Conservation (phyloP, 2,888 invertebrate species). For the Patella depressa region DNA sequence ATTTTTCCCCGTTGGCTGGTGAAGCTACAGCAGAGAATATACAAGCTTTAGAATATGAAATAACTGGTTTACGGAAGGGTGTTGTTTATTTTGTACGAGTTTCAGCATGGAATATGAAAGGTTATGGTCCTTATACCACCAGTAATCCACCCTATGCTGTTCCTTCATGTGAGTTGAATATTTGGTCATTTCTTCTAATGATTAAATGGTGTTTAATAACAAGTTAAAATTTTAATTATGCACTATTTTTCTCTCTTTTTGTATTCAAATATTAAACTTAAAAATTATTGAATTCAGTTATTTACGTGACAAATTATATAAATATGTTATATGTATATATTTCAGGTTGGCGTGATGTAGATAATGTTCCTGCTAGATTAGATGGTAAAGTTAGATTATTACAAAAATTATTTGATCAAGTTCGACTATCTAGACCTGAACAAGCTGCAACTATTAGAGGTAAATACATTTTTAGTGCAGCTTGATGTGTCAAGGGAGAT, state of each 20-base stretch:
- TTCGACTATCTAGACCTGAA: slow-evolving; percentile 77
- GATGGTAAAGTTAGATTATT: slow-evolving; percentile 81
- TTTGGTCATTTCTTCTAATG: too few species aligned
- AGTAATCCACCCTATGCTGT: slow-evolving; percentile 88
- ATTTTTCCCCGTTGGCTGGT: slow-evolving; percentile 86
- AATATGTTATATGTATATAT: not conserved
- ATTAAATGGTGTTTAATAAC: too few species aligned
- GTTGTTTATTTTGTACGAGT: slow-evolving; percentile 90
- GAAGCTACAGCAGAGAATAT: slow-evolving; percentile 80
- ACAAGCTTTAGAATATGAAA: slow-evolving; percentile 76
- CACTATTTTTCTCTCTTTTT: not conserved
- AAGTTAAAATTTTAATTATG: not conserved
- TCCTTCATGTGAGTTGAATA: slow-evolving; percentile 84
- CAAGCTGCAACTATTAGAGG: slow-evolving; percentile 78
- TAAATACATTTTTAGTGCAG: slow-evolving; percentile 26
- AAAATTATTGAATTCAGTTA: too few species aligned
- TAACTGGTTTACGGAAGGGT: slow-evolving; percentile 86
- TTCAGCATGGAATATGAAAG: slow-evolving; percentile 92
- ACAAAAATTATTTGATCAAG: slow-evolving; percentile 81
- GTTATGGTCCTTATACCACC: slow-evolving; percentile 84
- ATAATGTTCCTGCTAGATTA: slow-evolving; percentile 79
- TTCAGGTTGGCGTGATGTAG: slow-evolving; percentile 88
- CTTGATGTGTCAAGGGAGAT: not conserved
- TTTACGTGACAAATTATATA: not conserved
- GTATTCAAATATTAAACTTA: too few species aligned